Base-by-base conservation (phyloP, 30 jellyfish, hydroid and myxozoan genomes). In the Cassiopea xamachana region DNA sequence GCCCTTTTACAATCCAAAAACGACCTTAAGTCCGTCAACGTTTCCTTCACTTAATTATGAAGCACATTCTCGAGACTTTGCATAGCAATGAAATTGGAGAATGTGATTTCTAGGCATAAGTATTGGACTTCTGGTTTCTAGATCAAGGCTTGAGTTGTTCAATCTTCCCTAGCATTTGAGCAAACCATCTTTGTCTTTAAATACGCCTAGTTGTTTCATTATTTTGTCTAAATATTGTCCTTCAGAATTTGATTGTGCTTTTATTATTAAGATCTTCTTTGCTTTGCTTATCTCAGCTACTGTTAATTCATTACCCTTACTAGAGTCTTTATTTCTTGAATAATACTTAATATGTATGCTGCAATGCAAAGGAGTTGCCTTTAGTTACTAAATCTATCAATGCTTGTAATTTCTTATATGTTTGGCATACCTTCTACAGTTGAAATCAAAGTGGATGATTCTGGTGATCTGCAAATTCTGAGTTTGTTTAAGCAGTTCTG, bases 111-210 rank as follows among this genome's bases (percentile, higher is more conserved):
- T 76, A 9, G 85, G 70, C 1, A 76, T 18, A 13, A 76, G 67
- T 12, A 78, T 55, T n/a, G 87, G 87, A 50, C 15, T 49, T 51
- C 39, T 80, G 80, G 79, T 76, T 46, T 64, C 80, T 19, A 80
- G 70, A 50, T 80, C 80, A 47, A 83, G 75, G 69, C 6, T 71
- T 44, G 91, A 69, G n/a, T 83, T 50, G n/a, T 83, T 50, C 76
- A 83, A 70, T 5, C 91, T 73, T 39, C 91, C 83, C 7, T 64
- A 39, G 49, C 84, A 83, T 48, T 75, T 46, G 70, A 80, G 39
- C 12, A 80, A 60, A 2, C 79, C 80, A 61, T 80, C 89, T 47
- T 80, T 45, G 12, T 80, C 89, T 55, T 60, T 64, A 76, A 80
- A 60, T 59, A 64, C n/a, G 2, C 61, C 80, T 47, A 80, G 83